Evolutionary conservation across 2,888 invertebrate species (phyloP).

Genomic region (Cephus nigrinus): DNA sequence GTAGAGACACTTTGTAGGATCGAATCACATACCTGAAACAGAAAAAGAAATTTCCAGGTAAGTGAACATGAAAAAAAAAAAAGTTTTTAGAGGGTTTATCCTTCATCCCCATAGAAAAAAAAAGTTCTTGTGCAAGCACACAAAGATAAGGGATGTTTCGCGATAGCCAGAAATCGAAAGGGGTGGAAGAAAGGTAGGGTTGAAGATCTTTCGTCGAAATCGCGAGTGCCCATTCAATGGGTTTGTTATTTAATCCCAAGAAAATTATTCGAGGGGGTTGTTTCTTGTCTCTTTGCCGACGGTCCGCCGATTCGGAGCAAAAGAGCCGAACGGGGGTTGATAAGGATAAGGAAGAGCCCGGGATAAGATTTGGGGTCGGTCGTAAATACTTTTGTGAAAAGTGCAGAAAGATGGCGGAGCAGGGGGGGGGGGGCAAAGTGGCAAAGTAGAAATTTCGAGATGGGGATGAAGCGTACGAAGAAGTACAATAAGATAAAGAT

Average conservation of each 20-base stretch:
- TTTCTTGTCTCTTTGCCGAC: neutral
- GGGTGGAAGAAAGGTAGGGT: neutral
- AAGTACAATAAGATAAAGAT: neutral
- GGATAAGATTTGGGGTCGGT: neutral
- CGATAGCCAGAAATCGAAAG: neutral
- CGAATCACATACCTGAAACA: slow-evolving; percentile 49
- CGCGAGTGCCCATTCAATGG: neutral
- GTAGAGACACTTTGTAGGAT: slow-evolving; percentile 10
- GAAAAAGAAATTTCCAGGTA: slow-evolving; percentile 20
- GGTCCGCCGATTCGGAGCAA: neutral
- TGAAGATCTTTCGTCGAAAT: neutral
- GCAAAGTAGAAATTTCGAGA: slow-evolving; percentile 10
- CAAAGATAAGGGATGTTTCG: neutral
- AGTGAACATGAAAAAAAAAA: neutral
- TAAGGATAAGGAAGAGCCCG: neutral
- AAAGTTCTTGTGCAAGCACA: neutral
- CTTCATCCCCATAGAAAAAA: neutral
- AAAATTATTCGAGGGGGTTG: neutral
- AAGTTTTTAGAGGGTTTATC: neutral
- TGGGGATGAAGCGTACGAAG: neutral
- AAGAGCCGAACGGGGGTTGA: neutral
- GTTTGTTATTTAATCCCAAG: neutral
- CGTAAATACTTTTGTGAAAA: neutral
- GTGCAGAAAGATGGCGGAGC: neutral
- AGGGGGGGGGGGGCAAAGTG: neutral